phyloP scores from a whole-genome alignment of 2,888 invertebrate species.

The Nasonovia ribisnigri region DNA sequence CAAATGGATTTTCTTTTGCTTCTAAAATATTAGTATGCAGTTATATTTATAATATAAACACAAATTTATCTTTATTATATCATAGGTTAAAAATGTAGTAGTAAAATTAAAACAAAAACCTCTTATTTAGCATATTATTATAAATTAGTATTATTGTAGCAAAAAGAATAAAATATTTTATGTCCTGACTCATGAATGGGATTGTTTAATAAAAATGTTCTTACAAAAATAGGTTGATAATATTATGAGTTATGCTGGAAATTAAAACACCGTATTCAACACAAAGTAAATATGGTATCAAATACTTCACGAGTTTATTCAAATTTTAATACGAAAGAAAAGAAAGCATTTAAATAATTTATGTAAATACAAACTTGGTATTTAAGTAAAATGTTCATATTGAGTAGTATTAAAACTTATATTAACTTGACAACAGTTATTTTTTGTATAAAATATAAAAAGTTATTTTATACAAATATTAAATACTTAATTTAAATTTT shows the following conservation, averaged over 20 bases:
- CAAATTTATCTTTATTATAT: no score
- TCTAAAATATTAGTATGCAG: no score
- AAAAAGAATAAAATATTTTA: background rate
- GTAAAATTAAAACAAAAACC: no score
- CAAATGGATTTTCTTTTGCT: no score
- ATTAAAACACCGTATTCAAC: background rate
- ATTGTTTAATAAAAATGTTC: background rate
- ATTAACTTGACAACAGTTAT: background rate
- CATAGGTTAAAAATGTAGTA: no score
- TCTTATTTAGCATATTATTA: background rate
- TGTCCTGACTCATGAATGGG: background rate
- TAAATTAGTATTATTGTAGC: background rate
- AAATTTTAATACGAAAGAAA: background rate
- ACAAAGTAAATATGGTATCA: background rate
- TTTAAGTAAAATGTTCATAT: background rate
- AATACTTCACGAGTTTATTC: background rate
- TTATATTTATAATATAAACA: no score
- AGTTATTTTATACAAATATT: background rate
- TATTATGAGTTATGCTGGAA: background rate
- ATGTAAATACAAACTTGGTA: background rate
- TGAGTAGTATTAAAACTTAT: conserved; percentile 8
- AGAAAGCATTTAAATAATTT: conserved; percentile 1
- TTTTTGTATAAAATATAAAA: background rate
- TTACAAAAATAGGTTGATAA: background rate
- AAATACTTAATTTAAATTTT: background rate